A percentile compares a stretch with the other conserved stretches of the same genome.
Evolutionary conservation across 2,888 invertebrate species (phyloP).

Genomic region (Rhagophthalmus giganteus): DNA sequence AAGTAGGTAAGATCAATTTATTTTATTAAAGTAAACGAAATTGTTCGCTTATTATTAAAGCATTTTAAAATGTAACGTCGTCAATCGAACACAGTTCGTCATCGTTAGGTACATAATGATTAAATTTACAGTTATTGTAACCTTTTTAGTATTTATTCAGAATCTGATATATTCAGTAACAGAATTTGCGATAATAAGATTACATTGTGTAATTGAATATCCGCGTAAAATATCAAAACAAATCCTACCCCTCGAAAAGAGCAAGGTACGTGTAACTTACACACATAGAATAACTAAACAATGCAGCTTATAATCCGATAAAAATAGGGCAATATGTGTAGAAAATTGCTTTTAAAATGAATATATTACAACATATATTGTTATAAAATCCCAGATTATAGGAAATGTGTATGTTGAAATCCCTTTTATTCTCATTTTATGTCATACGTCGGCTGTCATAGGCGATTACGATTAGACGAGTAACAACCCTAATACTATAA

Average conservation of each 20-base stretch:
- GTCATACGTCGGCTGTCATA: conserved; percentile 48
- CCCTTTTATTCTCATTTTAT: conserved; percentile 42
- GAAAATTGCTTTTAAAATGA: conserved; percentile 54
- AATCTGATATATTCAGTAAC: conserved; percentile 4
- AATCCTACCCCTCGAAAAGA: conserved; percentile 27
- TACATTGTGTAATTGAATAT: conserved; percentile 16
- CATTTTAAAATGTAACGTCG: not conserved
- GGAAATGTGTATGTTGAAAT: conserved; percentile 42
- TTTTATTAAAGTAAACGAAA: too few relatives aligned
- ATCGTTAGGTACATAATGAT: not conserved
- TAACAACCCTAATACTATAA: conserved; percentile 25
- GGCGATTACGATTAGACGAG: conserved; percentile 47
- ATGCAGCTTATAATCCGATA: conserved; percentile 44
- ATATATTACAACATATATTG: conserved; percentile 50
- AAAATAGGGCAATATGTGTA: conserved; percentile 52
- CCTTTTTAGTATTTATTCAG: too few relatives aligned
- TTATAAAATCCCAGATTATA: conserved; percentile 48
- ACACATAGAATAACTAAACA: conserved; percentile 24
- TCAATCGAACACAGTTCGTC: too few relatives aligned
- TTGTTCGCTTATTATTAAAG: not conserved
- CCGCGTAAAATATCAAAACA: conserved; percentile 22
- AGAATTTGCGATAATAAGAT: conserved; percentile 22
- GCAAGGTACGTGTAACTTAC: conserved; percentile 26
- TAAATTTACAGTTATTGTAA: too few relatives aligned
- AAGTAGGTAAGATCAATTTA: too few relatives aligned